A percentile compares a stretch with the other conserved stretches of the same genome.
These are phyloP conservation scores for Mythimna loreyi DNA, from an alignment of 2,888 invertebrate genomes.

Conservation along the genomic window DNA sequence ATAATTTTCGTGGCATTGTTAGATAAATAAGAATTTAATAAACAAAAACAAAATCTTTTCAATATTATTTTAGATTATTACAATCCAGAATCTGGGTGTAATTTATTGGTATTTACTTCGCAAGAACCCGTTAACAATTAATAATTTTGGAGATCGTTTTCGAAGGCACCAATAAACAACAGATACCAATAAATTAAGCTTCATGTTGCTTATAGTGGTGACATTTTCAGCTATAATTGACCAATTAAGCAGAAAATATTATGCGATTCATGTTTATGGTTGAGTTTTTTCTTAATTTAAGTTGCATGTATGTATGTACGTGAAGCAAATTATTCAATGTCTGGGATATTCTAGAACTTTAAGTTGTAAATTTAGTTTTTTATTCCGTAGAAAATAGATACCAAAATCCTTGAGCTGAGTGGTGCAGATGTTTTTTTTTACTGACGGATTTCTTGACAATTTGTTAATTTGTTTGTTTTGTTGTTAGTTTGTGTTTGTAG, in stretches of 20 bases:
- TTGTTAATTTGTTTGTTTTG: no score
- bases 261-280: background rate
- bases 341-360: no score
- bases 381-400: no score
- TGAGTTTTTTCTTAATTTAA: no score
- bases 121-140: background rate
- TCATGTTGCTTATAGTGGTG: background rate
- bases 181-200: constrained; percentile 3
- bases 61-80: background rate
- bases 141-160: constrained; percentile 4
- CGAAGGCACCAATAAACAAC: no score
- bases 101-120: background rate
- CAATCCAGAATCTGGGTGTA: background rate
- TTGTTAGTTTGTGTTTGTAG: no score
- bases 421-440: no score
- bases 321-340: no score
- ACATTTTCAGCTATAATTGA: background rate
- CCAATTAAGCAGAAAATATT: background rate
- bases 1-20: background rate
- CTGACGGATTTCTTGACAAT: no score
- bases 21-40: background rate
- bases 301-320: no score
- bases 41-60: background rate
- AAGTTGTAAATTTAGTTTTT: no score
- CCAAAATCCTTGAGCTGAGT: no score